Conservation (phyloP, 2,113 vertebrate genomes). For the Agapornis roseicollis region DNA sequence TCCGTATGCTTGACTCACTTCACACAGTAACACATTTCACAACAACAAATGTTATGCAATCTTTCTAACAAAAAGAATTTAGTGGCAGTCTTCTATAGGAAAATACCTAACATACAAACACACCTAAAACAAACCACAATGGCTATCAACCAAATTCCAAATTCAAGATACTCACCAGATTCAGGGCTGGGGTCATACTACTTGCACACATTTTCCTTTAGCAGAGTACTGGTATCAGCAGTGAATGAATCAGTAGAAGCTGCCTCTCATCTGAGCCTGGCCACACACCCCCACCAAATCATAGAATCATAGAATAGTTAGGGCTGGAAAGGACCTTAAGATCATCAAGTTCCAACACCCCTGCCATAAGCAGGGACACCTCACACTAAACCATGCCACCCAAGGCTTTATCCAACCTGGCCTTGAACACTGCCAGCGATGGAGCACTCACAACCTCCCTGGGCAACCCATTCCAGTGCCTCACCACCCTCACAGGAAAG, state of each 20-base stretch:
- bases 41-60: neutral
- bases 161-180: neutral
- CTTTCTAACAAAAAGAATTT: neutral
- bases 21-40: neutral
- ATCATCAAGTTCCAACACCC: no score
- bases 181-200: neutral
- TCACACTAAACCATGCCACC: no score
- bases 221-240: neutral
- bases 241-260: neutral
- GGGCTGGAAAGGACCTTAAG: no score
- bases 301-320: no score
- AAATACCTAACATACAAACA: neutral
- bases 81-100: neutral
- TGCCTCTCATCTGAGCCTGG: neutral
- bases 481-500: no score
- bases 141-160: neutral
- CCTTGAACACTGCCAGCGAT: no score
- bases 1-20: neutral
- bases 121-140: neutral
- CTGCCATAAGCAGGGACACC: no score
- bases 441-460: no score
- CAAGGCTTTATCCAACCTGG: no score
- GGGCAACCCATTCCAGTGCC: no score
- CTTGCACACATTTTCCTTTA: neutral
- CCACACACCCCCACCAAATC: fast-evolving